Conservation (phyloP, 2,113 vertebrate species). For the Rafetus swinhoei region DNA sequence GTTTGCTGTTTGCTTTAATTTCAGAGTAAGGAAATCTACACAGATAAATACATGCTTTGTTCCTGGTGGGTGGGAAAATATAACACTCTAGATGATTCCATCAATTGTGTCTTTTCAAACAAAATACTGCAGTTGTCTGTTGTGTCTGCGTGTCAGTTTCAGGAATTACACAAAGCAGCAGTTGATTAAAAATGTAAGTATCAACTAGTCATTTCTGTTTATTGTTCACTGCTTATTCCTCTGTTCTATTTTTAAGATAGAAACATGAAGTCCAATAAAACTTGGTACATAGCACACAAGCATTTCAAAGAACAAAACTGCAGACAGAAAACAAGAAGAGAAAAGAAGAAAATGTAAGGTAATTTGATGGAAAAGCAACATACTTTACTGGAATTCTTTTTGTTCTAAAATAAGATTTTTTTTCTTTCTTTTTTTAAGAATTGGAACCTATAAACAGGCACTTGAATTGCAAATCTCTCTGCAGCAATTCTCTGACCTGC, state of each 20-base stretch:
- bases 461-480: neutral
- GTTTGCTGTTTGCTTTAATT: neutral
- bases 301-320: neutral
- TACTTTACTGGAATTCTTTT: neutral
- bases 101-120: neutral
- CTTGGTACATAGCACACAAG: neutral
- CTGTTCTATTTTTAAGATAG: neutral
- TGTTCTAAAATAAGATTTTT: neutral
- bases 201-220: neutral
- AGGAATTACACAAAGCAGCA: neutral
- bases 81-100: neutral
- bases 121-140: neutral
- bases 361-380: neutral
- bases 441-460: neutral
- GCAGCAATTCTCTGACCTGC: neutral
- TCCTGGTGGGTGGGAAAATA: neutral
- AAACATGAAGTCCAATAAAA: neutral
- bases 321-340: neutral
- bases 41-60: neutral
- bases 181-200: neutral
- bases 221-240: neutral
- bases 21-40: neutral
- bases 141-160: neutral
- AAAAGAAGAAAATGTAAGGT: neutral
- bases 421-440: neutral